A percentile compares a stretch with the other conserved stretches of the same genome.
phyloP scores from a whole-genome alignment of 2,888 invertebrate genomes.

The Tetanocera ferruginea region DNA sequence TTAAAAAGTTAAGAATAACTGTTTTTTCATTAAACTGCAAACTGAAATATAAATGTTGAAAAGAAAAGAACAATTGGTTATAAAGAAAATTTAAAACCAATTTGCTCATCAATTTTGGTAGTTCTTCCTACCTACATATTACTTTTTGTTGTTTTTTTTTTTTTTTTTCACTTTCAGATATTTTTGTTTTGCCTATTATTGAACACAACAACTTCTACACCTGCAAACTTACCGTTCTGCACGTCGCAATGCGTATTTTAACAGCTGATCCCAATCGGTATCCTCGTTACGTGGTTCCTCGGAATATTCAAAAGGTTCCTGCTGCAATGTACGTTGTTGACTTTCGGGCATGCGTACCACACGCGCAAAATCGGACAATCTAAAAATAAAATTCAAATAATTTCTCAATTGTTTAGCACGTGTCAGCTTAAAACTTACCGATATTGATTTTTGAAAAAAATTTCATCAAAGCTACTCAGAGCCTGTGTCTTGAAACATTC shows the following conservation, averaged over 20 bases:
- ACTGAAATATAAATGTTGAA: too few relatives aligned
- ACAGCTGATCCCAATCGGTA: slow-evolving; percentile 84
- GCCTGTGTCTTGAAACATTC: slow-evolving; percentile 89
- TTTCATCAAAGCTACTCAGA: slow-evolving; percentile 81
- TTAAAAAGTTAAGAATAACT: too few relatives aligned
- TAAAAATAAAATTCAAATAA: slow-evolving; percentile 51
- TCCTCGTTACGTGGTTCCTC: slow-evolving; percentile 80
- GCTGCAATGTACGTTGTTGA: slow-evolving; percentile 78
- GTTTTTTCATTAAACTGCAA: too few relatives aligned
- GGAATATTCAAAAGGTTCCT: slow-evolving; percentile 81
- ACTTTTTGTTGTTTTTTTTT: too few relatives aligned
- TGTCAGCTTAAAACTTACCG: slow-evolving; percentile 55
- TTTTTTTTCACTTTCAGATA: too few relatives aligned
- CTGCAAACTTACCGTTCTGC: slow-evolving; percentile 73
- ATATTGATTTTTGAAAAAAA: slow-evolving; percentile 78
- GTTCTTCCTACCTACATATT: too few relatives aligned
- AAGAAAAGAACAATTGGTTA: too few relatives aligned
- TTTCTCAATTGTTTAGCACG: background rate
- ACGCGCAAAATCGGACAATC: slow-evolving; percentile 79
- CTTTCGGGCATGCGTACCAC: slow-evolving; percentile 78
- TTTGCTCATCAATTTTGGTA: too few relatives aligned
- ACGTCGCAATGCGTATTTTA: slow-evolving; percentile 83
- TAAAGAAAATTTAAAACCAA: too few relatives aligned
- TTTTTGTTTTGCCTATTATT: too few relatives aligned
- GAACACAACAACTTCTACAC: background rate